These are phyloP conservation scores for Tricholaema leucomelas DNA, from an alignment of 2,113 vertebrate genomes.

Conservation along the genomic window DNA sequence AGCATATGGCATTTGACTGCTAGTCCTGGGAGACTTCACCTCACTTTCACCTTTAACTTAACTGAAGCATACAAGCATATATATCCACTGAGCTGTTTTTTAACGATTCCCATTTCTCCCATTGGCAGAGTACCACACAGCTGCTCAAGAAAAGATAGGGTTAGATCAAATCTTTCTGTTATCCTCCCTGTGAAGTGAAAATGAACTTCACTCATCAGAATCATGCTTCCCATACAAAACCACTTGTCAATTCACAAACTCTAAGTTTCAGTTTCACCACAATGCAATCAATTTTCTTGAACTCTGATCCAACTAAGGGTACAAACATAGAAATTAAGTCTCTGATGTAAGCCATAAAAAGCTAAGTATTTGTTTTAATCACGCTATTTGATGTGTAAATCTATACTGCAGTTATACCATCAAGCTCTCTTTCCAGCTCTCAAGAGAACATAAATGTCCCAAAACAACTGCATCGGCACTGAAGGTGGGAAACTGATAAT, in stretches of 20 bases:
- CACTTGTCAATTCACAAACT: not conserved
- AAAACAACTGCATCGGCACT: not conserved
- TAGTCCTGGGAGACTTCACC: not conserved
- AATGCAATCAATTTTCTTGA: not conserved
- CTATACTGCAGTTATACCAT: not conserved
- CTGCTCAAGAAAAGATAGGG: not conserved
- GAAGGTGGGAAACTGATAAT: not conserved
- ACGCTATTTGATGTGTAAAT: not conserved
- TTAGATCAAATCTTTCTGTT: not conserved
- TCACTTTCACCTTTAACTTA: not conserved
- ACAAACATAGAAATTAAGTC: not conserved
- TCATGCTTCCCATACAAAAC: not conserved
- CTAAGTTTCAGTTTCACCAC: not conserved
- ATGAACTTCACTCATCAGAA: not conserved
- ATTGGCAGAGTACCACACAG: not conserved
- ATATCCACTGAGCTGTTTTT: not conserved
- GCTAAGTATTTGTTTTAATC: not conserved
- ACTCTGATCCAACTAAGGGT: not conserved
- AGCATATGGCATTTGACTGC: not conserved
- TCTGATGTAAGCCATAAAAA: not conserved
- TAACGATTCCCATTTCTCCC: not conserved
- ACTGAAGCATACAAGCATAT: not conserved
- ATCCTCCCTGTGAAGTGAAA: not conserved
- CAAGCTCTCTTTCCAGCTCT: not conserved
- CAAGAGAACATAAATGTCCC: not conserved